Evolutionary conservation across 1,140 invertebrate genomes (phyloP).

Genomic region (Sycophaga agraensis): DNA sequence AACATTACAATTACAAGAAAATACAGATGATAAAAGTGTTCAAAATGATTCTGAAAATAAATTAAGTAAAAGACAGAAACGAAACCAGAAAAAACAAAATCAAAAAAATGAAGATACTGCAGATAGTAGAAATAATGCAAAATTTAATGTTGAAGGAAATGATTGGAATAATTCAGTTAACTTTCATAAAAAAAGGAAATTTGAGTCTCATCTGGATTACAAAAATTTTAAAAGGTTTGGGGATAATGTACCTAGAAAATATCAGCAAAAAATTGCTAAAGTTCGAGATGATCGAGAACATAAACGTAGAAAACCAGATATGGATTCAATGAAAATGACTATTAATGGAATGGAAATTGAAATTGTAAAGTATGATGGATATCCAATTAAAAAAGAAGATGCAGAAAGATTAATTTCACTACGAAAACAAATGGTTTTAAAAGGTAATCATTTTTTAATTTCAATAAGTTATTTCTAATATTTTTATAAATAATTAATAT

Average conservation of each 20-base stretch:
- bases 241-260: constrained; percentile 26
- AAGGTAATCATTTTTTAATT: constrained; percentile 56
- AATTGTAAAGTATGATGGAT: constrained; percentile 68
- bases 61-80: neutral
- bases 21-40: constrained; percentile 23
- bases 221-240: constrained; percentile 22
- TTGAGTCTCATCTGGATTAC: constrained; percentile 7
- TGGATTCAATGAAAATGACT: constrained; percentile 55
- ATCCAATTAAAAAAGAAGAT: constrained; percentile 72
- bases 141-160: constrained; percentile 31
- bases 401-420: constrained; percentile 65
- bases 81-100: constrained; percentile 48
- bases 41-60: constrained; percentile 1
- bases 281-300: constrained; percentile 48
- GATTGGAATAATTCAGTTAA: constrained; percentile 36
- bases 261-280: constrained; percentile 38
- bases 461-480: neutral
- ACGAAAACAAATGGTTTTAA: constrained; percentile 65
- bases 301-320: constrained; percentile 57
- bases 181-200: constrained; percentile 34
- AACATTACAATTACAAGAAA: constrained; percentile 33
- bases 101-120: constrained; percentile 32
- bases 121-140: constrained; percentile 19
- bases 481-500: neutral
- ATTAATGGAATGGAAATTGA: constrained; percentile 68